A percentile compares a stretch with the other conserved stretches of the same genome.
These are phyloP conservation scores for Syngnathoides biaculeatus DNA, from an alignment of 2,113 vertebrate species.

Conservation along the genomic window DNA sequence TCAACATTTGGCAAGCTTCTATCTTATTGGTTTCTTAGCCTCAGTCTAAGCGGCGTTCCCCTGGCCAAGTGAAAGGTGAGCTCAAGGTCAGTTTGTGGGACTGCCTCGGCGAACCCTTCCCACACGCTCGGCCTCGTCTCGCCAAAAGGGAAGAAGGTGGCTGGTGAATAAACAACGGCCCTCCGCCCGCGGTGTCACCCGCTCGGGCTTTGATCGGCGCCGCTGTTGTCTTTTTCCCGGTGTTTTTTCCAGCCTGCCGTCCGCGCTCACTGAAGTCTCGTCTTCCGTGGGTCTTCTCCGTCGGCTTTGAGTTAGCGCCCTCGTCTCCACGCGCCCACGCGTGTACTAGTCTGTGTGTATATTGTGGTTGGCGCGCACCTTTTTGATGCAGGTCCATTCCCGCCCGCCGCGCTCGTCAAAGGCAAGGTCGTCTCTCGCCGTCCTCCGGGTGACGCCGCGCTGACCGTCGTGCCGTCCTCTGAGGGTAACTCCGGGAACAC, in stretches of 20 bases:
- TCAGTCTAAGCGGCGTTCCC: slow-evolving; percentile 62
- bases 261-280: slow-evolving; percentile 7
- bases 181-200: slow-evolving; percentile 72
- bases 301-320: slow-evolving; percentile 60
- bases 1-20: background rate
- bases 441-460: slow-evolving; percentile 58
- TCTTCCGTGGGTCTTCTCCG: slow-evolving; percentile 19
- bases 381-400: slow-evolving; percentile 38
- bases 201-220: slow-evolving; percentile 72
- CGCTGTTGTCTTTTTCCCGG: slow-evolving; percentile 65
- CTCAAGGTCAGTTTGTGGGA: no score
- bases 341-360: slow-evolving; percentile 2
- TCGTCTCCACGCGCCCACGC: slow-evolving; percentile 43
- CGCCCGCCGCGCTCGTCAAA: slow-evolving; percentile 28
- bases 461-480: slow-evolving; percentile 52
- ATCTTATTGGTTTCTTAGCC: no score
- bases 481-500: slow-evolving; percentile 34
- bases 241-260: slow-evolving; percentile 44
- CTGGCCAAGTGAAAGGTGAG: slow-evolving; percentile 65
- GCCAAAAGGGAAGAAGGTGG: slow-evolving; percentile 72
- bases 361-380: slow-evolving; percentile 17
- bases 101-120: slow-evolving; percentile 32
- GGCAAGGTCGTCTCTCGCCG: slow-evolving; percentile 33
- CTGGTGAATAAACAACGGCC: slow-evolving; percentile 75
- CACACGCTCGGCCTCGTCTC: no score